Evolutionary conservation across 2,113 vertebrate species (phyloP).

Genomic region (Atlantisia rogersi): DNA sequence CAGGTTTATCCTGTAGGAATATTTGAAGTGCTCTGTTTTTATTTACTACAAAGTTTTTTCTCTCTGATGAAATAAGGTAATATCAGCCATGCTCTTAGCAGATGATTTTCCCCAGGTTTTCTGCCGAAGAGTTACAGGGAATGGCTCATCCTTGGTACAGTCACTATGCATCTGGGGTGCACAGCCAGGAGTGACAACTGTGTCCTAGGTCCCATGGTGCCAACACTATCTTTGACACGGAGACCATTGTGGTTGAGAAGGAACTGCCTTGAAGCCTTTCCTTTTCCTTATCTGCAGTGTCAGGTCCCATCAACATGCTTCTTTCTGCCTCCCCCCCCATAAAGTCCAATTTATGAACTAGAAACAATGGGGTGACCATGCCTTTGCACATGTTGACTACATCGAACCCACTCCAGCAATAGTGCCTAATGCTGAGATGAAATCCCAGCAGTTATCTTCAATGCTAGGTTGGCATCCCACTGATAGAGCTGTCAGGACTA

Average conservation of each 20-base stretch:
- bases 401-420: accelerated
- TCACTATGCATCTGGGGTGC: accelerated
- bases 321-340: background rate
- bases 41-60: background rate
- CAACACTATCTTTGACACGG: background rate
- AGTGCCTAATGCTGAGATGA: background rate
- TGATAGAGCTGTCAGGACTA: background rate
- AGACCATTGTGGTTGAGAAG: background rate
- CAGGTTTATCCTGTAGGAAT: background rate
- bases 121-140: accelerated
- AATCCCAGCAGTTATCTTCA: background rate
- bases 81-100: background rate
- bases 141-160: background rate
- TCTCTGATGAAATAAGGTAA: background rate
- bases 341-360: background rate
- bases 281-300: background rate
- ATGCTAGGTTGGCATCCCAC: background rate
- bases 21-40: background rate
- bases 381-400: background rate
- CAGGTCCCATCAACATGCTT: background rate
- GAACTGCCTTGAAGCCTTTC: background rate
- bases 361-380: background rate
- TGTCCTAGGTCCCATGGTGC: background rate
- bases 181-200: background rate
- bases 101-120: background rate